Evolutionary conservation across 2,113 vertebrate species (phyloP).

Genomic region (Genyomyrus donnyi): DNA sequence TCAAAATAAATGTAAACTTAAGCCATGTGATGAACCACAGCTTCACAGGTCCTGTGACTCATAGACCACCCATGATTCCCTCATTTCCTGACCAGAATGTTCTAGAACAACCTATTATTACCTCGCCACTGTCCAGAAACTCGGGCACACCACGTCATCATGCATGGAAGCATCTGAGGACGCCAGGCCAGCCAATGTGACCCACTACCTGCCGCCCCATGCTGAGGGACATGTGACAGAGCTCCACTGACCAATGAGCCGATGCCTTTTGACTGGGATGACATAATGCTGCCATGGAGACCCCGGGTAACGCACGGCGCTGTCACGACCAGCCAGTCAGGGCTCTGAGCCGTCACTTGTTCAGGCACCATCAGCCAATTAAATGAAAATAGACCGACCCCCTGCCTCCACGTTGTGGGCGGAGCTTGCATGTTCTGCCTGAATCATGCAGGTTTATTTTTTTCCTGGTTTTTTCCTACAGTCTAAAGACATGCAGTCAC

Average conservation of each 20-base stretch:
- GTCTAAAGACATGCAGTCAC: not conserved
- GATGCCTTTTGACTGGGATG: not conserved
- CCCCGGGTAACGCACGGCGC: not conserved
- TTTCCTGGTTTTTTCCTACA: not conserved
- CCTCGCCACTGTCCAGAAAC: conserved; percentile 33
- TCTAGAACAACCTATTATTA: conserved; percentile 37
- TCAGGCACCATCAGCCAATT: not conserved
- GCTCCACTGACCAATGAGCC: not conserved
- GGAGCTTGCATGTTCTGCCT: not conserved
- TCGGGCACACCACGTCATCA: not conserved
- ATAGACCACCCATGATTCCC: conserved; percentile 26
- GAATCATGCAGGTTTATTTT: not conserved
- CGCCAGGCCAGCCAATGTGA: not conserved
- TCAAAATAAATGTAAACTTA: not conserved
- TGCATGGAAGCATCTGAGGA: not conserved
- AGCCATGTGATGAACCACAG: not conserved
- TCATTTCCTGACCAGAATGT: conserved; percentile 39
- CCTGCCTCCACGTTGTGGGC: not conserved
- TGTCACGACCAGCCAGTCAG: not conserved
- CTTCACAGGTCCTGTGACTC: not conserved
- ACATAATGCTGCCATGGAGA: not conserved
- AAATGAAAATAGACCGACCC: not conserved
- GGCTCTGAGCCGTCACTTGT: not conserved
- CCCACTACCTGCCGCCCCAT: not conserved
- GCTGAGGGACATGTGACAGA: not conserved